Evolutionary conservation across 2,888 invertebrate species (phyloP).

Genomic region (Pediacus dermestoides): DNA sequence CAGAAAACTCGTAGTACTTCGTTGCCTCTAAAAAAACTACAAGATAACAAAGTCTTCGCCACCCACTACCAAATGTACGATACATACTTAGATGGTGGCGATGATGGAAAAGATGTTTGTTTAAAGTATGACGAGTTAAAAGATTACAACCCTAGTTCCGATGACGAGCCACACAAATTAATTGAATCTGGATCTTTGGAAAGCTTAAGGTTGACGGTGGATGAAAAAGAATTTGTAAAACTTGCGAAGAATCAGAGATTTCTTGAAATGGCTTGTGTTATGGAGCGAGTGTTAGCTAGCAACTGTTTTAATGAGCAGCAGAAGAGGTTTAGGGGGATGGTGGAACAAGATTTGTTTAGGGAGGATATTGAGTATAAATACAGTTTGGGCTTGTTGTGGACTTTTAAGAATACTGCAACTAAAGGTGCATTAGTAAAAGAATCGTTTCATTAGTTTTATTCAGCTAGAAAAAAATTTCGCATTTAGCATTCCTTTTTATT

Average conservation of each 20-base stretch:
- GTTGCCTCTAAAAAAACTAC: constrained; percentile 46
- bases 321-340: constrained; percentile 66
- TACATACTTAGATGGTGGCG: constrained; percentile 55
- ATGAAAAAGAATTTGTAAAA: constrained; percentile 44
- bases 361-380: constrained; percentile 65
- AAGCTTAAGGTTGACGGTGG: too few species aligned
- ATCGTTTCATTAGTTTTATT: too few species aligned
- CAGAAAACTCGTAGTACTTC: constrained; percentile 63
- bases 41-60: constrained; percentile 62
- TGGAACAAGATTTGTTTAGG: constrained; percentile 57
- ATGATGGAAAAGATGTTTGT: too few species aligned
- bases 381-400: constrained; percentile 65
- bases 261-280: constrained; percentile 60
- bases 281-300: constrained; percentile 70
- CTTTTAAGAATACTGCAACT: constrained; percentile 55
- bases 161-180: too few species aligned
- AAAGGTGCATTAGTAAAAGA: too few species aligned
- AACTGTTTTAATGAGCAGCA: constrained; percentile 65
- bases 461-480: too few species aligned
- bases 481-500: too few species aligned
- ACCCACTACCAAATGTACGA: constrained; percentile 79
- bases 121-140: too few species aligned
- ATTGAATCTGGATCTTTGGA: too few species aligned
- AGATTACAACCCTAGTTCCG: too few species aligned
- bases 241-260: constrained; percentile 50